Evolutionary conservation across 2,797 vertebrate genomes (phyloP).

Genomic region (Poecilia velifera): DNA sequence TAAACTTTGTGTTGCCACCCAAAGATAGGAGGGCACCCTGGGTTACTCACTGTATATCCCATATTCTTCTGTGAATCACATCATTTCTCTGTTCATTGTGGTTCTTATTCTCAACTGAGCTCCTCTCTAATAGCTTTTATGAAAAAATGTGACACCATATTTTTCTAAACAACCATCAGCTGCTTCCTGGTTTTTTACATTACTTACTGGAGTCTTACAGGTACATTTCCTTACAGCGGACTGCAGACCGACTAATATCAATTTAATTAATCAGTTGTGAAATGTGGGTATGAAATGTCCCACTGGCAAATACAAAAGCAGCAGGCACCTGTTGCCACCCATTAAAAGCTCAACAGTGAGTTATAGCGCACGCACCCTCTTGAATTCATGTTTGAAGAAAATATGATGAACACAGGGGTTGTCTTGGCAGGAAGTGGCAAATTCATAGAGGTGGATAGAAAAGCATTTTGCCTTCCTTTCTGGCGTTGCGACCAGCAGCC

Average conservation of each 20-base stretch:
- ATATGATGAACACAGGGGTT: not conserved
- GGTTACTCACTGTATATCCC: not conserved
- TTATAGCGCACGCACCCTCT: no score
- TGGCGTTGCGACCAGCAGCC: constrained; percentile 29
- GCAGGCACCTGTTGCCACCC: not conserved
- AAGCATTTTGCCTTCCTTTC: constrained; percentile 26
- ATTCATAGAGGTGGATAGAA: constrained; percentile 26
- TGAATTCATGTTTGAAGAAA: not conserved
- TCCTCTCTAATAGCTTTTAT: not conserved
- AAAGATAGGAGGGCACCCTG: not conserved
- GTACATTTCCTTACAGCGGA: not conserved
- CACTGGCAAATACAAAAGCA: not conserved
- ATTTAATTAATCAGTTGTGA: not conserved
- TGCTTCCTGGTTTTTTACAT: not conserved
- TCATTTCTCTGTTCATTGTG: not conserved
- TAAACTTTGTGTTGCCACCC: not conserved
- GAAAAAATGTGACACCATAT: not conserved
- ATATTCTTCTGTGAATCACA: not conserved
- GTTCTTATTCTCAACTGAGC: not conserved
- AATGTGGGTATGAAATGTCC: not conserved
- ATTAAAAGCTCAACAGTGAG: not conserved
- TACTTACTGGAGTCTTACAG: not conserved
- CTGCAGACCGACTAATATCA: not conserved
- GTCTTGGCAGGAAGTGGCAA: not conserved
- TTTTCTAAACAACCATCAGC: not conserved